phyloP scores from a whole-genome alignment of 1,140 invertebrate species.

The Penaeus japonicus region DNA sequence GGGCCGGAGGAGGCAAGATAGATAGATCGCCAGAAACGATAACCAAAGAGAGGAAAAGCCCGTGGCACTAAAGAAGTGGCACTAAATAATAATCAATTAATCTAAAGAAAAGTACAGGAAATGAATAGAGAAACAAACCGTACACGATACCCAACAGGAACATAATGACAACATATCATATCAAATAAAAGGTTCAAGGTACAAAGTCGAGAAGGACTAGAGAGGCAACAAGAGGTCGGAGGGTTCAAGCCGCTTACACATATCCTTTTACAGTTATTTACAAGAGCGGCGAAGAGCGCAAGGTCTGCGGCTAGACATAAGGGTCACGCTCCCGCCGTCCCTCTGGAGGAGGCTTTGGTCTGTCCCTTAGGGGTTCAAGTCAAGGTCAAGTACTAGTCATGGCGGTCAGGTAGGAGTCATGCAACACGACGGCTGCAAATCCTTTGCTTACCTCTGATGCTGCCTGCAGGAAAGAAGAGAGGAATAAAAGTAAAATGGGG shows the following conservation, averaged over 20 bases:
- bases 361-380: constrained; percentile 19
- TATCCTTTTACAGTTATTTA: not conserved
- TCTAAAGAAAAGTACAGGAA: no score
- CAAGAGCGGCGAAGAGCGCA: no score
- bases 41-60: not conserved
- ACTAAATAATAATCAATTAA: no score
- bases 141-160: no score
- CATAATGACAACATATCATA: no score
- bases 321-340: constrained; percentile 13
- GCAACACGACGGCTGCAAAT: constrained; percentile 22
- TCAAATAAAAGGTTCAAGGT: no score
- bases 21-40: not conserved
- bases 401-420: constrained; percentile 35
- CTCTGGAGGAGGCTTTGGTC: not conserved
- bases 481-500: not conserved
- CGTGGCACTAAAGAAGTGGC: no score
- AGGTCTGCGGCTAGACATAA: constrained; percentile 14
- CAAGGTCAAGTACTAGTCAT: constrained; percentile 12
- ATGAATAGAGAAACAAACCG: no score
- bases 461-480: constrained; percentile 45
- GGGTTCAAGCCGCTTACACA: not conserved
- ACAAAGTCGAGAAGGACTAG: no score
- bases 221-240: no score
- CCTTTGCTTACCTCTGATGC: constrained; percentile 46
- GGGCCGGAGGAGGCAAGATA: not conserved